These are phyloP conservation scores for Drosophila paramelanica DNA, from an alignment of 2,888 invertebrate species.

Conservation along the genomic window DNA sequence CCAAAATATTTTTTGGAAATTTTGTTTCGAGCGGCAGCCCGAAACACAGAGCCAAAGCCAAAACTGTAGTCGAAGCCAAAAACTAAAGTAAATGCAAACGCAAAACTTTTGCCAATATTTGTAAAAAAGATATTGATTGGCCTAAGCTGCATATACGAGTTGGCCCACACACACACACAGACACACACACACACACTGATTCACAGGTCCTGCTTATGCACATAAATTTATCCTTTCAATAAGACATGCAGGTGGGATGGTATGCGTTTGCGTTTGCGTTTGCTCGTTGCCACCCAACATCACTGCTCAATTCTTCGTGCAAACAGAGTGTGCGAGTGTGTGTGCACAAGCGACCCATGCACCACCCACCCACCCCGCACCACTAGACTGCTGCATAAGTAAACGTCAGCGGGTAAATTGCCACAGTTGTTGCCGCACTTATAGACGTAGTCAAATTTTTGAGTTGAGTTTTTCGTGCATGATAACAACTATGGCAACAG, in stretches of 20 bases:
- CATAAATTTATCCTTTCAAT: constrained; percentile 77
- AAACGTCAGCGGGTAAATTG: constrained; percentile 70
- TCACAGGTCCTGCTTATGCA: constrained; percentile 61
- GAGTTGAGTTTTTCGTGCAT: constrained; percentile 77
- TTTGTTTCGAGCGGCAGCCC: constrained; percentile 69
- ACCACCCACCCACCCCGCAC: constrained; percentile 3
- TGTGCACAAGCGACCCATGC: constrained; percentile 44
- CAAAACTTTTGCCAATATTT: constrained; percentile 81
- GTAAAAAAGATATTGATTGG: constrained; percentile 81
- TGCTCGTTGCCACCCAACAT: constrained; percentile 38
- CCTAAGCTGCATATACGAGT: constrained; percentile 54
- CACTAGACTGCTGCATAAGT: constrained; percentile 59
- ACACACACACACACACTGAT: constrained; percentile 8
- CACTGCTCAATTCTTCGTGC: constrained; percentile 75
- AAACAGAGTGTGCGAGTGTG: constrained; percentile 55
- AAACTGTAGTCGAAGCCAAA: constrained; percentile 51
- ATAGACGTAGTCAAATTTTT: constrained; percentile 60
- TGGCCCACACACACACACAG: constrained; percentile 27
- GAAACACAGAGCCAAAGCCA: constrained; percentile 40
- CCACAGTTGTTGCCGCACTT: constrained; percentile 61
- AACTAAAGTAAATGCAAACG: constrained; percentile 70
- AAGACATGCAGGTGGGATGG: constrained; percentile 60
- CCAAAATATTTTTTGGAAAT: constrained; percentile 75
- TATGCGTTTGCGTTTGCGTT: constrained; percentile 34
- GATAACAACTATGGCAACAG: constrained; percentile 79